Conservation (phyloP, 2,113 vertebrate genomes). For the Scalopus aquaticus region DNA sequence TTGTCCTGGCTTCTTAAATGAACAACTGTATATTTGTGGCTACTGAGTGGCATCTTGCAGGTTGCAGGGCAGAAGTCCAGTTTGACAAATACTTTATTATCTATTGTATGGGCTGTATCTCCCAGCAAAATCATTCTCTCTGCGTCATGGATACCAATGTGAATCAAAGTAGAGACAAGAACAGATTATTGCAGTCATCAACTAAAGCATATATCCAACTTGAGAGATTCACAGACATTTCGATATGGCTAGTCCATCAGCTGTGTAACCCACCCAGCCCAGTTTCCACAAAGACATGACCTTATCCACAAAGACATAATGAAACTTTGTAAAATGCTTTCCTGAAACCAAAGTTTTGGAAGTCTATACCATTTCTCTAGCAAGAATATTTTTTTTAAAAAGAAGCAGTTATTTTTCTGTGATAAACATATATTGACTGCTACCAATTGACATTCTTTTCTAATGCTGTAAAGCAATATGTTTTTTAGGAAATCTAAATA, state of each 20-base stretch:
- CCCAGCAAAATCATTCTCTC: constrained; percentile 52
- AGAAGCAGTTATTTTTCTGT: background rate
- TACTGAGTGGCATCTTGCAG: background rate
- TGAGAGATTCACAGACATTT: constrained; percentile 1
- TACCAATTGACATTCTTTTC: background rate
- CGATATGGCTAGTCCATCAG: constrained; percentile 25
- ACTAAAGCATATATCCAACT: background rate
- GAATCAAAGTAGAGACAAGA: constrained; percentile 45
- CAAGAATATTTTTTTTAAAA: background rate
- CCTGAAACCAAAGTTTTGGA: background rate
- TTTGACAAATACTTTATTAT: constrained; percentile 54
- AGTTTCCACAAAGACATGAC: background rate
- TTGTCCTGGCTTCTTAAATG: constrained; percentile 6
- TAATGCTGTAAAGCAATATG: constrained; percentile 18
- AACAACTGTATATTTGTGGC: constrained; percentile 44
- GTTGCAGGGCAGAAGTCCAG: constrained; percentile 26
- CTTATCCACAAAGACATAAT: constrained; percentile 46
- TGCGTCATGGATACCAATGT: constrained; percentile 4
- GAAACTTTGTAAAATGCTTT: constrained; percentile 31
- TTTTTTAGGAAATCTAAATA: constrained; percentile 11
- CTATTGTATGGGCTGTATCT: constrained; percentile 29
- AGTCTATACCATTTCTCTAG: background rate
- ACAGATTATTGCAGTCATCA: background rate
- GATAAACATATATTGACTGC: background rate
- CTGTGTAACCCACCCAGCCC: constrained; percentile 37